These are phyloP conservation scores for Heliconius ethilla DNA, from an alignment of 2,888 invertebrate genomes.

Conservation along the genomic window DNA sequence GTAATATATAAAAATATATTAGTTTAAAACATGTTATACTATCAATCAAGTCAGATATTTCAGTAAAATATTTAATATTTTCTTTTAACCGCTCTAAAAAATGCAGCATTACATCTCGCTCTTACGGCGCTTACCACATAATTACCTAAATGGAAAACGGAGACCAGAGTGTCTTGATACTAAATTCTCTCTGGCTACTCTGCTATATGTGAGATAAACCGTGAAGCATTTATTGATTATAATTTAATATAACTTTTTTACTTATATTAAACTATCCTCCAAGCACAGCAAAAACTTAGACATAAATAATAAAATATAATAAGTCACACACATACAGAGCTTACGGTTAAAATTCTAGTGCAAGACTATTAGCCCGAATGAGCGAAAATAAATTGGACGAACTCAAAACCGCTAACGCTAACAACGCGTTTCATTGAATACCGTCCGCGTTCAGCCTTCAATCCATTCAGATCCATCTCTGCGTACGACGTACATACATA, in stretches of 20 bases:
- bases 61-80: too few species aligned
- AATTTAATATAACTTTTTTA: too few species aligned
- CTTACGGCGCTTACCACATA: too few species aligned
- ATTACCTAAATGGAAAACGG: too few species aligned
- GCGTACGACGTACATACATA: slow-evolving; percentile 35
- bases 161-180: too few species aligned
- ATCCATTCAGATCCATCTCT: slow-evolving; percentile 41
- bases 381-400: slow-evolving; percentile 45
- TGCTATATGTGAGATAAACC: not conserved
- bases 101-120: too few species aligned
- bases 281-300: not conserved
- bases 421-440: slow-evolving; percentile 44
- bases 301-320: slow-evolving; percentile 10
- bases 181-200: too few species aligned
- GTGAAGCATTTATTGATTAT: not conserved
- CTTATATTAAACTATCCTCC: not conserved
- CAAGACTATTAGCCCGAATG: slow-evolving; percentile 45
- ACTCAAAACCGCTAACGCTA: slow-evolving; percentile 42
- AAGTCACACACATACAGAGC: slow-evolving; percentile 30
- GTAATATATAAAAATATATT: not conserved
- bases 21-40: not conserved
- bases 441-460: slow-evolving; percentile 43
- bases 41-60: not conserved
- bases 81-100: too few species aligned
- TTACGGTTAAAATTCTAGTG: slow-evolving; percentile 40